phyloP scores from a whole-genome alignment of 1,140 invertebrate genomes.

The Aphaenogaster rudis region DNA sequence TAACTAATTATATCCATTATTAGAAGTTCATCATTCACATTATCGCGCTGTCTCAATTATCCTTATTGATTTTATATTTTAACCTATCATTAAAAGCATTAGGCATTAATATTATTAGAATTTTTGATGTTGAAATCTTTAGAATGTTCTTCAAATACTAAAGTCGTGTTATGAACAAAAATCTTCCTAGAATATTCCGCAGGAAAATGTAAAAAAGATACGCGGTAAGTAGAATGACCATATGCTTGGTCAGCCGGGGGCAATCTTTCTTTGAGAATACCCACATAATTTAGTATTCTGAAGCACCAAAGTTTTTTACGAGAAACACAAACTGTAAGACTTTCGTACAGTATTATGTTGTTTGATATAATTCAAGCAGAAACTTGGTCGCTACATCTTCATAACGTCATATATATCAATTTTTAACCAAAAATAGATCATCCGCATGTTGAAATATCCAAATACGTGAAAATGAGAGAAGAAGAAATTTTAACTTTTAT shows the following conservation, averaged over 20 bases:
- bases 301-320: constrained; percentile 4
- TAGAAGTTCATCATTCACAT: not conserved
- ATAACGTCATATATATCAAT: not conserved
- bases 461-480: not conserved
- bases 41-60: not conserved
- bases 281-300: constrained; percentile 1
- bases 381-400: not conserved
- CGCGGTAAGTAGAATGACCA: constrained; percentile 11
- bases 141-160: not conserved
- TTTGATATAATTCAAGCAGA: constrained; percentile 16
- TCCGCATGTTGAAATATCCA: not conserved
- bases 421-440: not conserved
- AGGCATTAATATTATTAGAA: not conserved
- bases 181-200: not conserved
- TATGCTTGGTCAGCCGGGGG: constrained; percentile 43
- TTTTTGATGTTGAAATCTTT: not conserved
- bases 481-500: not conserved
- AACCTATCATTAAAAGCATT: not conserved
- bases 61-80: not conserved
- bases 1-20: not conserved
- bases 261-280: constrained; percentile 17
- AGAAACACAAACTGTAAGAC: not conserved
- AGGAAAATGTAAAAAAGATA: constrained; percentile 25
- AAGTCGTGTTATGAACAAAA: not conserved
- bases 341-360: not conserved